A percentile compares a stretch with the other conserved stretches of the same genome.
Evolutionary conservation across 2,113 vertebrate genomes (phyloP).

Genomic region (Notiomystis cincta): DNA sequence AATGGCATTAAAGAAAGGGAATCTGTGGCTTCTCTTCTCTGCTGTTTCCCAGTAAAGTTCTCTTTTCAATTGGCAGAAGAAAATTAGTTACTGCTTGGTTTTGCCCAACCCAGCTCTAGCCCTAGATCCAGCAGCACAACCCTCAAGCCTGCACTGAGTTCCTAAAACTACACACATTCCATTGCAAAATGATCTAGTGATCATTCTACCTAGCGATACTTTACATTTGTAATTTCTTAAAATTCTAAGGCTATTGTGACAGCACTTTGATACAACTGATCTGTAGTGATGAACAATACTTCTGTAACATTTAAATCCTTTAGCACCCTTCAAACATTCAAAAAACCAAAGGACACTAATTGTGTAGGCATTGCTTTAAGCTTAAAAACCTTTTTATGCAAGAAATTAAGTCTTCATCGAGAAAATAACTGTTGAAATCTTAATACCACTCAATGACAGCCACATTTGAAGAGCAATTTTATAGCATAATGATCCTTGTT

Average conservation of each 20-base stretch:
- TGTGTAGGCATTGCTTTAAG: constrained; percentile 12
- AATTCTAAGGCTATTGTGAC: not conserved
- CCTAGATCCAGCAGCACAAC: not conserved
- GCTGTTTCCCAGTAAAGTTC: not conserved
- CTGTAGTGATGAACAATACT: not conserved
- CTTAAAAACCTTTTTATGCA: constrained; percentile 26
- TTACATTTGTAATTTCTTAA: not conserved
- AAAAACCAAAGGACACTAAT: constrained; percentile 18
- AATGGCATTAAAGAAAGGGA: not conserved
- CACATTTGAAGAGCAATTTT: constrained; percentile 69
- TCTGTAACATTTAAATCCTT: not conserved
- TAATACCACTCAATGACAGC: constrained; percentile 64
- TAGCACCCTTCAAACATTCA: not conserved
- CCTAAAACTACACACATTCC: not conserved
- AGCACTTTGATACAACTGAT: not conserved
- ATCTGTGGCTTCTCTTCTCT: not conserved
- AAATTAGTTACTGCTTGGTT: not conserved
- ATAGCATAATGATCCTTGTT: constrained; percentile 67
- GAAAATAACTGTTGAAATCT: constrained; percentile 67
- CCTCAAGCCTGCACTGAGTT: not conserved
- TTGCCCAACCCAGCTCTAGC: not conserved
- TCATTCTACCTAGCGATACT: not conserved
- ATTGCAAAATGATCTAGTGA: not conserved
- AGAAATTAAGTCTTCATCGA: constrained; percentile 50
- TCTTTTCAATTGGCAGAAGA: not conserved